Conservation (phyloP, 2,113 vertebrate genomes). For the Clarias magur region DNA sequence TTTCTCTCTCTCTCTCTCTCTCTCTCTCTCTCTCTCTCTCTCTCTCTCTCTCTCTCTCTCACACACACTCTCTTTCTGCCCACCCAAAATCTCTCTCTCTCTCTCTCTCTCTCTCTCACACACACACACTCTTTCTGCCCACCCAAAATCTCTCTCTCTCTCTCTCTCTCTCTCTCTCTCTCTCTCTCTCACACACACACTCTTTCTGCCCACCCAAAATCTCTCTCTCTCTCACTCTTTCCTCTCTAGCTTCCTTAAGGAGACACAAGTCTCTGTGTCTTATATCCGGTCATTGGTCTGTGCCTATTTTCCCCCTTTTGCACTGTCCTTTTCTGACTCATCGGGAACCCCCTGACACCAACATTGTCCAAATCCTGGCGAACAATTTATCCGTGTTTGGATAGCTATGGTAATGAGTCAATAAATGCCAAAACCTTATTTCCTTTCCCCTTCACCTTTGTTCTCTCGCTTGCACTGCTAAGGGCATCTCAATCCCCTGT, state of each 20-base stretch:
- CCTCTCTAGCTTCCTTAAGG: not conserved
- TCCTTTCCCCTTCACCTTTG: conserved; percentile 2
- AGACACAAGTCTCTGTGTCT: conserved; percentile 32
- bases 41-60: not conserved
- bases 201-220: not conserved
- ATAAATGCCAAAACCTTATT: conserved; percentile 49
- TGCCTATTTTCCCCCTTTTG: conserved; percentile 2
- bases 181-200: conserved; percentile 6
- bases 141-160: no score
- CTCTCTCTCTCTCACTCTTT: not conserved
- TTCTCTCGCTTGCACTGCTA: conserved; percentile 37
- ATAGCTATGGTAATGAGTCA: conserved; percentile 57
- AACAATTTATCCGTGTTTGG: conserved; percentile 42
- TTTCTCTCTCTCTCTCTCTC: not conserved
- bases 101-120: not conserved
- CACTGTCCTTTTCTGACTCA: conserved; percentile 53
- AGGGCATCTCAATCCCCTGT: conserved; percentile 23
- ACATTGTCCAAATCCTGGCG: conserved; percentile 51
- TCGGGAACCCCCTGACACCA: conserved; percentile 44
- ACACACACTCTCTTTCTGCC: not conserved
- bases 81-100: not conserved
- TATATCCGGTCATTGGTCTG: conserved; percentile 37
- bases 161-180: not conserved
- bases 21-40: conserved; percentile 17
- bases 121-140: not conserved